Base-by-base conservation (phyloP, 1,140 invertebrate species). In the Doryteuthis pealeii region DNA sequence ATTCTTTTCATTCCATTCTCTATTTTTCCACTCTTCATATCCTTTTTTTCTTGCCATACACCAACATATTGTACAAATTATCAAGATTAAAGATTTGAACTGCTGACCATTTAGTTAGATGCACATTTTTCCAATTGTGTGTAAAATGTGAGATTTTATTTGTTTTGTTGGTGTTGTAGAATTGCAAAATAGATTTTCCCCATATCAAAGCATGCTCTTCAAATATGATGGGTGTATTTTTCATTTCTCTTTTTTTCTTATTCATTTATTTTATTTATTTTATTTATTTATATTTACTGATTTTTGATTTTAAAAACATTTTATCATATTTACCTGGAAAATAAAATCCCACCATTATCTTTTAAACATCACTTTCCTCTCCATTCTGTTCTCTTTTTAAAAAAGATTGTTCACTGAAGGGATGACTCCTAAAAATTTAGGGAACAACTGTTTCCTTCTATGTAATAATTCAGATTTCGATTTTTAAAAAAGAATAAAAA, bases 161-260 rank as follows among this genome's bases (percentile, higher is more conserved):
- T 62, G 54, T 62, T 62, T 62, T 62, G 54, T 62, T 62, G 54
- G 54, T 62, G 54, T 62, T 62, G 54, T 62, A 62, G 54, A 62
- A 28, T 28, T n/a, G 26, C 54, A 62, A 28, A 62, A 62, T 62
- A 62, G 54, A n/a, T 62, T 62, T 5, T 10, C 35, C 35, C 10
- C 10, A 3, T 40, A 62, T n/a, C 54, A 62, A 62, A 14, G 54
- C 54, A 58, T 58, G 54, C 18, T 58, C 54, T 58, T 58, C 35
- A 40, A 40, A 40, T 40, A 40, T 10, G 35, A 40, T 40, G 35
- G 35, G 35, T 40, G 35, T 5, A 40, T 40, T 58, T 58, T 58
- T 58, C 54, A n/a, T 22, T 22, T 58, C 18, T 15, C 54, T 58
- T 58, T 58, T 58, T 40, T 58, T 58, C 4, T 58, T 40, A 5